phyloP scores from a whole-genome alignment of 1,140 invertebrate genomes.

The Rhagoletis pomonella region DNA sequence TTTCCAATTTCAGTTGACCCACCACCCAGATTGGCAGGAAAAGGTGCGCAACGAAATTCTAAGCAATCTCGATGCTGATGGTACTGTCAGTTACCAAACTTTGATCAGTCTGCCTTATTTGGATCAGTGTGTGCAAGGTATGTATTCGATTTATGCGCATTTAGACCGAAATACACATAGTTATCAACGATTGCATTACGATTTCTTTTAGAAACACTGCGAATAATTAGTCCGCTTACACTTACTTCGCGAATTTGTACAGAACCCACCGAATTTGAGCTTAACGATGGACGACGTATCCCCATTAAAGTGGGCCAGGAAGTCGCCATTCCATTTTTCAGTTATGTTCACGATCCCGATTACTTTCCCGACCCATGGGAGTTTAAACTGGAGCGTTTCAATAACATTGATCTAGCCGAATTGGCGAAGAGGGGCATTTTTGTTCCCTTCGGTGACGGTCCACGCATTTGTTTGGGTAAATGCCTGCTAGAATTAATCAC shows the following conservation, averaged over 20 bases:
- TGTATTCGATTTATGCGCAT: neutral
- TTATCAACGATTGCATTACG: neutral
- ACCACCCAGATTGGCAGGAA: constrained; percentile 60
- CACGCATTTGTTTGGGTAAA: constrained; percentile 69
- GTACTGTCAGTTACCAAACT: constrained; percentile 60
- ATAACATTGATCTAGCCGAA: constrained; percentile 63
- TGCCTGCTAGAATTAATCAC: neutral
- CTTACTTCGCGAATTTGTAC: constrained; percentile 69
- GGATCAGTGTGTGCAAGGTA: constrained; percentile 69
- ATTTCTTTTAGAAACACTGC: constrained; percentile 63
- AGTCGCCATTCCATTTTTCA: constrained; percentile 77
- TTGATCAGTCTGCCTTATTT: constrained; percentile 64
- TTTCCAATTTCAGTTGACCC: constrained; percentile 61
- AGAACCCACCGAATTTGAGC: constrained; percentile 58
- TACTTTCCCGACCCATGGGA: constrained; percentile 81
- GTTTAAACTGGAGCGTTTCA: constrained; percentile 83
- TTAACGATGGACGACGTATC: constrained; percentile 57
- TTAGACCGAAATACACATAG: neutral
- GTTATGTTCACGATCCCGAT: constrained; percentile 79
- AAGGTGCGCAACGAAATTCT: constrained; percentile 71
- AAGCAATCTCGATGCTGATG: constrained; percentile 36
- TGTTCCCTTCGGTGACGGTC: constrained; percentile 70
- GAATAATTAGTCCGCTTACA: constrained; percentile 67
- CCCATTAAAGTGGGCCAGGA: constrained; percentile 75
- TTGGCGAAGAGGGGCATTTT: constrained; percentile 62